phyloP scores from a whole-genome alignment of 2,113 vertebrate genomes.

The Paedocypris sp. region DNA sequence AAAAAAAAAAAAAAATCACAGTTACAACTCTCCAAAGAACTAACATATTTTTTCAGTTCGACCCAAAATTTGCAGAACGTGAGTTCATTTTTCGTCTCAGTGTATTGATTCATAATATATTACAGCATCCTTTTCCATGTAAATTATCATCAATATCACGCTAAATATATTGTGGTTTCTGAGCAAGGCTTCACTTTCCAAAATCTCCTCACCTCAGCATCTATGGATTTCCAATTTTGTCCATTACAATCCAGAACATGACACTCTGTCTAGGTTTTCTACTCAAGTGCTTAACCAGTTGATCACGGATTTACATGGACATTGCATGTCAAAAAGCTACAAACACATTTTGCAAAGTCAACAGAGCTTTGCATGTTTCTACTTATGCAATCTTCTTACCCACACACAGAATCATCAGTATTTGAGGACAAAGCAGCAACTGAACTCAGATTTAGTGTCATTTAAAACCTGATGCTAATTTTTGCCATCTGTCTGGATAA shows the following conservation, averaged over 20 bases:
- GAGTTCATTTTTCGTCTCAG: no score
- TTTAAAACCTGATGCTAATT: neutral
- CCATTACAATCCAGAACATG: neutral
- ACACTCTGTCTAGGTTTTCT: neutral
- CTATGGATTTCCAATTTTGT: conserved; percentile 18
- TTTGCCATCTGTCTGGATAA: neutral
- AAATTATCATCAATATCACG: no score
- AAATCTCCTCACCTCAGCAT: no score
- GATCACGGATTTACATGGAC: conserved; percentile 8
- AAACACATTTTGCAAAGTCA: neutral
- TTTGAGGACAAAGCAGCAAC: neutral
- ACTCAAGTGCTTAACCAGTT: neutral
- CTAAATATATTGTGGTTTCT: no score
- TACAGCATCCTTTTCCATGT: no score
- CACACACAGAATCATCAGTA: neutral
- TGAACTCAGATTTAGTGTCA: neutral
- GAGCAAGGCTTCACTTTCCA: neutral
- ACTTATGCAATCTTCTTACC: neutral
- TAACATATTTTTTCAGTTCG: no score
- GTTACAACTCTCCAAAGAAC: no score
- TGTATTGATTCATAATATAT: no score
- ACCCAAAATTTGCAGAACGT: no score
- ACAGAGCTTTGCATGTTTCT: neutral
- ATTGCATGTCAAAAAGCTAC: neutral
- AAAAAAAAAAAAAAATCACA: no score